Conservation (phyloP, 2,797 vertebrate genomes). For the Gobio occitaniae region DNA sequence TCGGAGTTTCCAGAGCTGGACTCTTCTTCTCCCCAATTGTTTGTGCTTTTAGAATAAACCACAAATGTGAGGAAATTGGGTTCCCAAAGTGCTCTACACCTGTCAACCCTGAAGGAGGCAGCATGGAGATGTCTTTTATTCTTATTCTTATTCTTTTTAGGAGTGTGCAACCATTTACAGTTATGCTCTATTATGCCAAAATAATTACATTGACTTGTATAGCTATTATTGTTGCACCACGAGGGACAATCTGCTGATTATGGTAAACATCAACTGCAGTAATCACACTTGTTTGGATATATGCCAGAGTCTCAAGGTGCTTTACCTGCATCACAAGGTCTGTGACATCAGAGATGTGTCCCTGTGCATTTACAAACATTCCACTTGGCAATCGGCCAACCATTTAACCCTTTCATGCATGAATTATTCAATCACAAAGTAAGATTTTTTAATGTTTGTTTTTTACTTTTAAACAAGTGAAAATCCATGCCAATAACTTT, state of each 20-base stretch:
- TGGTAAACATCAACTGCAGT: background rate
- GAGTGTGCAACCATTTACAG: background rate
- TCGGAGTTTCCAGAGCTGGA: conserved; percentile 21
- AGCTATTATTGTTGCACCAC: background rate
- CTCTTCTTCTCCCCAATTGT: background rate
- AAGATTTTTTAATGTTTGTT: too few species aligned
- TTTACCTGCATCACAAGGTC: conserved; percentile 4
- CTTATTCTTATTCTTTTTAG: background rate
- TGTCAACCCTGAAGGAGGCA: background rate
- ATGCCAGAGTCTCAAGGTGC: background rate
- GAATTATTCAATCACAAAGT: too few species aligned
- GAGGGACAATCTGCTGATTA: background rate
- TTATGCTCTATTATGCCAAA: background rate
- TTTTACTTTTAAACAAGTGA: too few species aligned
- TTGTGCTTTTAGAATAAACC: background rate
- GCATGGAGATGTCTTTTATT: background rate
- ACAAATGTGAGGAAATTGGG: background rate
- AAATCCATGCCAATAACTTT: too few species aligned
- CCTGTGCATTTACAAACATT: background rate
- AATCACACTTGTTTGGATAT: background rate
- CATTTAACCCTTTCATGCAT: too few species aligned
- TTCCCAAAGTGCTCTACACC: background rate
- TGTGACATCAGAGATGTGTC: background rate
- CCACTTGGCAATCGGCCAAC: background rate
- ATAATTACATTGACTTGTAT: background rate